Conservation (phyloP, 2,113 vertebrate species). For the Micromys minutus region DNA sequence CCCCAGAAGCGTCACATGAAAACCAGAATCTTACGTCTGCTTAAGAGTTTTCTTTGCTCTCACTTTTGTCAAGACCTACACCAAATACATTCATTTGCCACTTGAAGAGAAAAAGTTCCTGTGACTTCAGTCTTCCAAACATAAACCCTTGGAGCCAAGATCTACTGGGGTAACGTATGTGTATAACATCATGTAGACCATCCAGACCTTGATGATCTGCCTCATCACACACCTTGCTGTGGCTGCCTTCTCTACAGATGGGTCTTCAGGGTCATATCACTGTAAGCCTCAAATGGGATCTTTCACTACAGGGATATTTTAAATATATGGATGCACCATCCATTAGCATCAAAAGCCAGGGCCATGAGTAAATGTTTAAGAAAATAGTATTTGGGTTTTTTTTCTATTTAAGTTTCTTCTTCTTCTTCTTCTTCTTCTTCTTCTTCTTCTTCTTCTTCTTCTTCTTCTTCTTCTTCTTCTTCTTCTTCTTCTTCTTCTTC, state of each 20-base stretch:
- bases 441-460: background rate
- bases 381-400: background rate
- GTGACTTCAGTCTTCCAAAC: background rate
- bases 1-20: background rate
- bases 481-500: background rate
- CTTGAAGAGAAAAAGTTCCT: background rate
- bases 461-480: background rate
- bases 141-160: background rate
- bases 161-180: background rate
- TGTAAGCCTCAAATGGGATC: background rate
- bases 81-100: conserved; percentile 6
- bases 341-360: background rate
- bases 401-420: background rate
- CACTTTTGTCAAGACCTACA: background rate
- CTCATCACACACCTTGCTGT: background rate
- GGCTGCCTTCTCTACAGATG: background rate
- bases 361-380: background rate
- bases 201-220: background rate
- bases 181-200: background rate
- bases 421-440: too few relatives aligned
- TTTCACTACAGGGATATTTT: background rate
- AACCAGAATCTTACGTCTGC: background rate
- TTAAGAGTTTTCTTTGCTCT: background rate
- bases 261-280: background rate
- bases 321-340: background rate